Percentiles rank a stretch among this genome's conserved stretches.
Evolutionary conservation across 2,797 vertebrate genomes (phyloP).

Genomic region (Florisuga fusca): DNA sequence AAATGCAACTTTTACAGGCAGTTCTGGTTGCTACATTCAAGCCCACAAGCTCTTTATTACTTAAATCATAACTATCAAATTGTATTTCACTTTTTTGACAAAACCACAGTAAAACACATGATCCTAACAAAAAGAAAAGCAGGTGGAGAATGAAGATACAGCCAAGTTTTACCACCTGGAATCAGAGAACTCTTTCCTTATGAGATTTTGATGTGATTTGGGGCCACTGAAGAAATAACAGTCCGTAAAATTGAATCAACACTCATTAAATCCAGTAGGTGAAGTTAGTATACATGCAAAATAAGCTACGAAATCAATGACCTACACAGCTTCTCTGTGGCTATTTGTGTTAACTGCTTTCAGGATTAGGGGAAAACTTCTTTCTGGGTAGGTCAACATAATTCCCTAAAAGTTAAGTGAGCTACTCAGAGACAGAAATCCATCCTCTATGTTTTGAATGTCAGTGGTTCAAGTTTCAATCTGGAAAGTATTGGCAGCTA

Average conservation of each 20-base stretch:
- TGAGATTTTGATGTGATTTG: conserved; percentile 13
- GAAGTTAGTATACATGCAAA: conserved; percentile 50
- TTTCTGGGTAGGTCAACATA: not conserved
- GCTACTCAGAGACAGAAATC: not conserved
- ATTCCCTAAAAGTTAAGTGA: conserved; percentile 11
- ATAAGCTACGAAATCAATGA: not conserved
- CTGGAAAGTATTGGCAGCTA: conserved; percentile 1
- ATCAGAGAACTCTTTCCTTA: conserved; percentile 20
- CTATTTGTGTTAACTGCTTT: not conserved
- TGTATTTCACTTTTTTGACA: not conserved
- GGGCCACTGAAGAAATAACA: conserved; percentile 46
- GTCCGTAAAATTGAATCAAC: conserved; percentile 52
- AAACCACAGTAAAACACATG: conserved; percentile 13
- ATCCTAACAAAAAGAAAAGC: conserved; percentile 25
- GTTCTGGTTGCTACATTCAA: not conserved
- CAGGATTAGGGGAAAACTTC: not conserved
- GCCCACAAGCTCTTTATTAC: not conserved
- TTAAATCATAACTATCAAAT: conserved; percentile 16
- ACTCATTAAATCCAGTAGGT: conserved; percentile 48
- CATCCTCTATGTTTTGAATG: not conserved
- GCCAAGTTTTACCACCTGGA: conserved; percentile 32
- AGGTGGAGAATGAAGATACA: not conserved
- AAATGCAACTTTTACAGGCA: not conserved
- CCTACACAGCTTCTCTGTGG: not conserved
- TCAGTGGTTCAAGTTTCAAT: not conserved